phyloP scores from a whole-genome alignment of 2,797 vertebrate species.

The Bradypodion ventrale region DNA sequence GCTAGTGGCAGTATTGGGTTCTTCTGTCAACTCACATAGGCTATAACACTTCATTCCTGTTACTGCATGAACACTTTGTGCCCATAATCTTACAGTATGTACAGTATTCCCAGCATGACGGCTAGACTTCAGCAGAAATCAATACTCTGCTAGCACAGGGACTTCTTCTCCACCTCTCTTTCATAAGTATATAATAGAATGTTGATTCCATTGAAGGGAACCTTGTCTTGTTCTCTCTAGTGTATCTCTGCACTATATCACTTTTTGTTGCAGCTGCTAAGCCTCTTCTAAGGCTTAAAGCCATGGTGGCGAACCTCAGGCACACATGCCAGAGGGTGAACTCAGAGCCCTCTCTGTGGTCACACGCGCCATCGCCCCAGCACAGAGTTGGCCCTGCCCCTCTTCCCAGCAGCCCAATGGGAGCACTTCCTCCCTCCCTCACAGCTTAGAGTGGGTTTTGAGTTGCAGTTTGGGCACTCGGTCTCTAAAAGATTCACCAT shows the following conservation, averaged over 20 bases:
- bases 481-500: too few species aligned
- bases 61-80: not conserved
- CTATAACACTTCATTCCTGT: not conserved
- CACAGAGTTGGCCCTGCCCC: too few species aligned
- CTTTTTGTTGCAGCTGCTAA: not conserved
- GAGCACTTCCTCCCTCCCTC: too few species aligned
- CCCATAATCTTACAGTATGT: not conserved
- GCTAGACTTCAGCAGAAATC: not conserved
- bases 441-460: too few species aligned
- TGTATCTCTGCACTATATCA: not conserved
- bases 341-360: too few species aligned
- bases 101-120: not conserved
- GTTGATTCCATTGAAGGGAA: not conserved
- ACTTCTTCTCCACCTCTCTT: not conserved
- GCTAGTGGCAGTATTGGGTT: not conserved
- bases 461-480: too few species aligned
- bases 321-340: too few species aligned
- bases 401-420: too few species aligned
- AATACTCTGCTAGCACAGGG: not conserved
- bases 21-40: not conserved
- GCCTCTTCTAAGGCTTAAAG: not conserved
- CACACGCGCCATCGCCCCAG: too few species aligned
- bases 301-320: too few species aligned
- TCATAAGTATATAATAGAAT: not conserved
- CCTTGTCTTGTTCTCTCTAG: not conserved